Conservation (phyloP, 2,888 invertebrate genomes). For the Litoditis marina region DNA sequence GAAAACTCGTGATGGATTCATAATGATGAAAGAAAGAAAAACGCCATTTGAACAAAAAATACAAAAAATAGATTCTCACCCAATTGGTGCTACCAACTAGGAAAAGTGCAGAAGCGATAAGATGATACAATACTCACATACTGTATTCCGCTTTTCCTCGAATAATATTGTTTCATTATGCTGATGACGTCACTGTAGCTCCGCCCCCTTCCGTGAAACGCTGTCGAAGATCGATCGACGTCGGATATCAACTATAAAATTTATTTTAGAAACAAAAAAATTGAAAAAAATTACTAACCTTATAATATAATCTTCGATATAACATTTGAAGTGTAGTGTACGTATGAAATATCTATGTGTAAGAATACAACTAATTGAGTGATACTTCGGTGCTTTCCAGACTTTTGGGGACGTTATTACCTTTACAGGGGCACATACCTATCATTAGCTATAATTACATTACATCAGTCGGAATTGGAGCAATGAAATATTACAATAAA, state of each 20-base stretch:
- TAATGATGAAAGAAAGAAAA: background rate
- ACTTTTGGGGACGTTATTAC: too few species aligned
- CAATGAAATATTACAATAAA: too few species aligned
- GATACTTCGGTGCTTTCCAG: too few species aligned
- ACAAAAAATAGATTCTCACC: background rate
- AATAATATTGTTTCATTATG: slow-evolving; percentile 28
- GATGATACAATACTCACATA: slow-evolving; percentile 17
- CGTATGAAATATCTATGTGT: too few species aligned
- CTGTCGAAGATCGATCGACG: slow-evolving; percentile 26
- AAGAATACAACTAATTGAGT: too few species aligned
- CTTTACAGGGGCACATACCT: too few species aligned
- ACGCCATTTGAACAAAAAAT: too few species aligned
- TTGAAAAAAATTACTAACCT: slow-evolving; percentile 1
- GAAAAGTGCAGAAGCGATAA: background rate
- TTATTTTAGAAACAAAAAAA: background rate
- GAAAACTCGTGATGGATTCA: too few species aligned
- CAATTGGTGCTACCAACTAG: background rate
- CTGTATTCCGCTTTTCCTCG: slow-evolving; percentile 25
- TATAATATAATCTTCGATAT: too few species aligned
- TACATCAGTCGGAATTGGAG: too few species aligned
- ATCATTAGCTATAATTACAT: too few species aligned
- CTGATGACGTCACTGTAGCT: slow-evolving; percentile 39
- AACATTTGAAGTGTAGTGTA: too few species aligned
- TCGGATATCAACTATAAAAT: slow-evolving; percentile 30
- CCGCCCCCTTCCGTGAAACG: slow-evolving; percentile 35